Evolutionary conservation across 1,140 invertebrate genomes (phyloP), one percentile per base, ranked within the genome.

Genomic region (Drosophila parvula): DNA sequence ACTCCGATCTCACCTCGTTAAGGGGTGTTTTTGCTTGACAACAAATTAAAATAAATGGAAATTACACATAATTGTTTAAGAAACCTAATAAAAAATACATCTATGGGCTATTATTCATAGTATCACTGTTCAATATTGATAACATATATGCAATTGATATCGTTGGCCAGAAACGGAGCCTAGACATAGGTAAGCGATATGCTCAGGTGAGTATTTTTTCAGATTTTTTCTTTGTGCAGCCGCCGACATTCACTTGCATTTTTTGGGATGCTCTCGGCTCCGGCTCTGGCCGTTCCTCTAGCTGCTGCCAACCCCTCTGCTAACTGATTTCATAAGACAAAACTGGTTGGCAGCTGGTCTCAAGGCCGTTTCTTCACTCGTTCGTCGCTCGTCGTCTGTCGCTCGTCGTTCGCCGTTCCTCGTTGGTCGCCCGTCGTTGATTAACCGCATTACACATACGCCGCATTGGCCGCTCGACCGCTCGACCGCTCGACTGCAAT

Each of bases 401-500:
- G 28, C 2, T 57, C 55, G 55, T 50, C 64, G 45, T 16, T 36
- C 55, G 36, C 10, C 22, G 57, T 43, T 55, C 50, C 41, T 38
- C 50, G 55, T 22, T 40, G 60, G 22, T 43, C 47, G 38, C 27
- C n/a, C 55, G 47, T 79, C 65, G 81, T 81, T 85, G 81, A 84
- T 84, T 77, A 84, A 80, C 81, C 81, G 76, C 83, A 86, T 88
- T 86, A 88, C 83, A 79, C 83, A 86, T 86, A 83, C 83, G 83
- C 69, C 77, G 73, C 79, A 62, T 83, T 79, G 76, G 81, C 64
- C 81, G 76, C 71, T 57, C 43, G 47, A 67, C 59, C 79, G 74
- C 71, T 58, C 34, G 40, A 62, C 62, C 60, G 68, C 55, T 67
- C 78, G 53, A 41, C 69, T 89, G 84, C 84, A 89, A 89, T 89